Evolutionary conservation across 2,888 invertebrate species (phyloP).

Genomic region (Macaria notata): DNA sequence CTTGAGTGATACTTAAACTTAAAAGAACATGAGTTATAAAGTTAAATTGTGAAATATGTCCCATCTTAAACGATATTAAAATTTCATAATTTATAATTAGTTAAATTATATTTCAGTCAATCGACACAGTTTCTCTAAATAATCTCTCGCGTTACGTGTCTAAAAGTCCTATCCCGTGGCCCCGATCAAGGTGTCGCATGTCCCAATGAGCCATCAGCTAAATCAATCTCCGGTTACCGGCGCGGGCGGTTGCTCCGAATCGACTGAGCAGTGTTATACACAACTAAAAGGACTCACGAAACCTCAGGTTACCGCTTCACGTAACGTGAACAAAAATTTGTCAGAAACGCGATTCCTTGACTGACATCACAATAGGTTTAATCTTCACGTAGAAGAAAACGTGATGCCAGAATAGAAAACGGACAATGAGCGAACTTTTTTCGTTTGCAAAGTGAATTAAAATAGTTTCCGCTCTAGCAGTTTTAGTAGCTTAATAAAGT

Average conservation of each 20-base stretch:
- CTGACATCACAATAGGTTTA: conserved; percentile 74
- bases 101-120: too few species aligned
- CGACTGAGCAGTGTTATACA: conserved; percentile 62
- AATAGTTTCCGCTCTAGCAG: conserved; percentile 22
- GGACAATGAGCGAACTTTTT: conserved; percentile 32
- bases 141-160: too few species aligned
- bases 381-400: conserved; percentile 64
- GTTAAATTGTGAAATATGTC: too few species aligned
- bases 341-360: conserved; percentile 70
- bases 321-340: conserved; percentile 64
- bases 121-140: too few species aligned
- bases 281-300: conserved; percentile 55
- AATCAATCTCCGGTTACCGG: conserved; percentile 58
- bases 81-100: too few species aligned
- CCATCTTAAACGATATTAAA: too few species aligned
- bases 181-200: conserved; percentile 30
- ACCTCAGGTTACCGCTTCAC: conserved; percentile 62
- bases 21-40: too few species aligned
- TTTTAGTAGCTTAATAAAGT: conserved; percentile 22
- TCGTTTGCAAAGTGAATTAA: conserved; percentile 25
- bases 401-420: conserved; percentile 51
- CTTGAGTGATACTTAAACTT: too few species aligned
- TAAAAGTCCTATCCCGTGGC: too few species aligned
- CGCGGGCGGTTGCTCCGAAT: conserved; percentile 48
- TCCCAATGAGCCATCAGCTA: conserved; percentile 49